These are phyloP conservation scores for Antheraea pernyi DNA, from an alignment of 1,140 invertebrate genomes.

Conservation along the genomic window DNA sequence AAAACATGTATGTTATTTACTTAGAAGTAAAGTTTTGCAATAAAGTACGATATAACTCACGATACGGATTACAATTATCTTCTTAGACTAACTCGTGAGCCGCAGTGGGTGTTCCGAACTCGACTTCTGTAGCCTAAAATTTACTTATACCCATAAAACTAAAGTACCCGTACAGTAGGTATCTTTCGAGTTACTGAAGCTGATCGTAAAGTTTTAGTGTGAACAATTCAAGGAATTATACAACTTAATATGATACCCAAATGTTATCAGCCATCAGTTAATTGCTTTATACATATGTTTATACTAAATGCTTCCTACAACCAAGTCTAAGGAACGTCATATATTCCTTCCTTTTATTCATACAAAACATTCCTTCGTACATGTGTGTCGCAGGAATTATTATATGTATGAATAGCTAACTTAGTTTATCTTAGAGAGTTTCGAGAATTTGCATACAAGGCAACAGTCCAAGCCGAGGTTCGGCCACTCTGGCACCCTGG, in stretches of 20 bases:
- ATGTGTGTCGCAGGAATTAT: too few relatives aligned
- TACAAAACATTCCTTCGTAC: too few relatives aligned
- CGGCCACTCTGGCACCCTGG: too few relatives aligned
- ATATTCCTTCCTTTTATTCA: too few relatives aligned
- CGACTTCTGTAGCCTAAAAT: constrained; percentile 4
- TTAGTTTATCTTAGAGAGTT: too few relatives aligned
- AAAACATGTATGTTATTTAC: not conserved
- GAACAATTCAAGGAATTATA: not conserved
- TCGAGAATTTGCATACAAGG: too few relatives aligned
- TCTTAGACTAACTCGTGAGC: not conserved
- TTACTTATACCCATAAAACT: constrained; percentile 7
- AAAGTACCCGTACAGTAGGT: constrained; percentile 13
- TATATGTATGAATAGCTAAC: too few relatives aligned
- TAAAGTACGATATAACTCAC: not conserved
- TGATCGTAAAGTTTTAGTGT: constrained; percentile 12
- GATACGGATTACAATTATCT: constrained; percentile 1
- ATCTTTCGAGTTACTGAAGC: constrained; percentile 5
- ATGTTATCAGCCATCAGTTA: not conserved
- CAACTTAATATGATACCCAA: not conserved
- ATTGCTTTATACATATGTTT: not conserved
- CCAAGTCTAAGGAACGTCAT: too few relatives aligned
- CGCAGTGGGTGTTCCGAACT: not conserved
- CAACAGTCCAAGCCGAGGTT: too few relatives aligned
- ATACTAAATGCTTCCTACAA: not conserved
- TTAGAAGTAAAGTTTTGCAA: not conserved